Evolutionary conservation across 2,888 invertebrate species (phyloP).

Genomic region (Pseudoips prasinana): DNA sequence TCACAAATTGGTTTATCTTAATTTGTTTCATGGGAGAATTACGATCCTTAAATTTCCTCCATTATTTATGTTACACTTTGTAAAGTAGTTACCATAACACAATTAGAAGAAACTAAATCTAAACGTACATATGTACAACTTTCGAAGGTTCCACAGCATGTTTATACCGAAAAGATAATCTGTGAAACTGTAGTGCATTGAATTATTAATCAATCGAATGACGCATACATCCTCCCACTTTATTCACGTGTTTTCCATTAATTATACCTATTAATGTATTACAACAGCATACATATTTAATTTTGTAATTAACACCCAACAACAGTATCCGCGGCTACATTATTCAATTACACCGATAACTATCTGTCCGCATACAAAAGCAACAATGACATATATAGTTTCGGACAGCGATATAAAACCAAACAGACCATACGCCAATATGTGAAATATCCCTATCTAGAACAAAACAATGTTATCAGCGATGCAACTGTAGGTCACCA

Average conservation of each 20-base stretch:
- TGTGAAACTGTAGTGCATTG: too few species aligned
- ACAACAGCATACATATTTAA: background rate
- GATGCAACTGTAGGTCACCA: conserved; percentile 33
- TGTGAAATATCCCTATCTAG: conserved; percentile 29
- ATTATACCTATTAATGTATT: background rate
- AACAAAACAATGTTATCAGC: conserved; percentile 50
- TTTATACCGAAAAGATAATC: too few species aligned
- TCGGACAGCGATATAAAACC: conserved; percentile 22
- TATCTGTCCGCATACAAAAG: conserved; percentile 15
- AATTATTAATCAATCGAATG: background rate
- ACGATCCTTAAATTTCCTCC: too few species aligned
- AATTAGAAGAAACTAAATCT: too few species aligned
- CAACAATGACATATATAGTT: conserved; percentile 28
- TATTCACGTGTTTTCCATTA: conserved; percentile 6
- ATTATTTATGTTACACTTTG: too few species aligned
- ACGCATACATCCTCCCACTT: conserved; percentile 2
- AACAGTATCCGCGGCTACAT: conserved; percentile 5
- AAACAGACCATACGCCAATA: conserved; percentile 30
- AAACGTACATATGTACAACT: too few species aligned
- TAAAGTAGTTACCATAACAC: too few species aligned
- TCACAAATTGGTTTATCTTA: too few species aligned
- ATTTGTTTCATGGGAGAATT: too few species aligned
- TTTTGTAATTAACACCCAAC: conserved; percentile 13
- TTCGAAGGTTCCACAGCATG: too few species aligned
- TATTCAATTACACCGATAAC: conserved; percentile 10